Evolutionary conservation across 2,797 vertebrate genomes (phyloP), one percentile per base, ranked within the genome.

Genomic region (Syndactyla subalaris): DNA sequence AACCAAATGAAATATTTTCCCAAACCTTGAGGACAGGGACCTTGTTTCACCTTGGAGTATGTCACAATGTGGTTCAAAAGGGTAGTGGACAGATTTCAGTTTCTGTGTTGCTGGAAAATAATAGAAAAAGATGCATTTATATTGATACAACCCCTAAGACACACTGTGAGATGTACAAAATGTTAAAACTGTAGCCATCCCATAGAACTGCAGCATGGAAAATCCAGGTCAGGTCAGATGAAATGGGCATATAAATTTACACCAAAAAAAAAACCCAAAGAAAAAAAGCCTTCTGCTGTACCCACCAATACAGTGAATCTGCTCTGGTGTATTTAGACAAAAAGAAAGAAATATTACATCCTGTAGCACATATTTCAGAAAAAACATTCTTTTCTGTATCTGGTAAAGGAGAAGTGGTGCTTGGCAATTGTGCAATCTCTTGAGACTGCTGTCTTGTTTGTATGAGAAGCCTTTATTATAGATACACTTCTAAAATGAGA

Each of bases 241-340:
- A 83, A 85, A 66, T 5, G 17, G 30, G 10, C 7, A 22, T 0
- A 1, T 13, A 7, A 34, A 5, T 70, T 57, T 43, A 66, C 5
- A 21, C 45, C 19, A 45, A 45, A 45, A 45, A 43, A 58, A 3
- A 6, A 58, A 10, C 2, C 29, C 9, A 48, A 18, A 10, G 15
- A 26, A 45, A n/a, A 21, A 8, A 12, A 29, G 8, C 8, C 6
- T 59, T 88, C 46, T 73, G 9, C 39, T 71, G 4, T 54, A 46
- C 17, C 12, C 4, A 14, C 18, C 57, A 29, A 15, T 88, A 39
- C 4, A 21, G 72, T 46, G 54, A 45, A 49, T 73, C 21, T 80
- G 19, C 26, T 62, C 41, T 41, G 39, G 21, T 58, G 12, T 21
- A 32, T 3, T 58, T 29, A 52, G 24, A 71, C 24, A 27, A 45